Base-by-base conservation (phyloP, 2,888 invertebrate species). In the Hirtodrosophila cameraria region DNA sequence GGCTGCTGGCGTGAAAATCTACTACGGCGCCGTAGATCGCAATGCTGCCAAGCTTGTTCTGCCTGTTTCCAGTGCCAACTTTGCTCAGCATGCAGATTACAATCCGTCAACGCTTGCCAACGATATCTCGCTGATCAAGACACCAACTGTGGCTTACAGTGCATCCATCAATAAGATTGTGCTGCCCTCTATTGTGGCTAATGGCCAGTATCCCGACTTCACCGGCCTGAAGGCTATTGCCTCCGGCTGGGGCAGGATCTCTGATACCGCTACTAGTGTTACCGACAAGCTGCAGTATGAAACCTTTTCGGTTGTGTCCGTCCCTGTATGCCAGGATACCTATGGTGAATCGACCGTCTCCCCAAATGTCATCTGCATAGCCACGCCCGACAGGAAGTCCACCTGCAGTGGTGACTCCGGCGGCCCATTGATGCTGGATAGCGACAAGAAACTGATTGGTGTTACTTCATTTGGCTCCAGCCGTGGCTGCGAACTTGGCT, bases 211-310 rank as follows among this genome's bases (percentile, higher is more conserved):
- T n/a, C n/a, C 75, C 5, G 76, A 48, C 30, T 90, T 89, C 57
- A 71, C 78, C 18, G 88, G 88, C 27, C 61, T 74, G 27, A 59
- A 53, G 7, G 90, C 84, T 11, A 68, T 86, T 9, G 90, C 90
- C 35, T 90, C 90, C 49, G 92, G 92, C n/a, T 92, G 92, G 92
- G 92, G 92, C 31, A 84, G 76, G 28, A 75, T 64, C 50, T 75
- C 77, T 1, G 86, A 88, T 4, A 1, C 7, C 4, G 28, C 59
- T 30, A 36, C 45, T 15, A 28, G 41, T 46, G 74, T 77, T 15
- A 58, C 72, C 36, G 60, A 79, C 12, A 88, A 88, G n/a, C 81
- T 92, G 11, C 83, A 90, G 54, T 87, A 84, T 46, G 54, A 60
- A 9, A 66, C 59, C 23, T 83, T 59, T 11, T 52, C 87, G 0